Conservation (phyloP, 2,797 vertebrate genomes). For the Malurus leucopterus region DNA sequence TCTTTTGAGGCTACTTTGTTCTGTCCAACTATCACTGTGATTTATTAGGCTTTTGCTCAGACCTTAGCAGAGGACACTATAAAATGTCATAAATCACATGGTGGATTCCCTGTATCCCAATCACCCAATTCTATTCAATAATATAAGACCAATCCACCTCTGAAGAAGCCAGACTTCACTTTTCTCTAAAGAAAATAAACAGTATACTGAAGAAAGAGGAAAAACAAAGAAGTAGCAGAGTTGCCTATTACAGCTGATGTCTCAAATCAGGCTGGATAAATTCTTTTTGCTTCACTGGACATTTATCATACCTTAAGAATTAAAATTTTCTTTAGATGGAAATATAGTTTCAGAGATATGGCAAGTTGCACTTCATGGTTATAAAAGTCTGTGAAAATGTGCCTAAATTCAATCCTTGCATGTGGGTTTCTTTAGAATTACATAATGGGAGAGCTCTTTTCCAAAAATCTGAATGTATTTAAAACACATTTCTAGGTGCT, state of each 20-base stretch:
- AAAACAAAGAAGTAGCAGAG: not conserved
- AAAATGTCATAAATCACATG: not conserved
- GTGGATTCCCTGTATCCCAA: not conserved
- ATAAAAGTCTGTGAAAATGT: not conserved
- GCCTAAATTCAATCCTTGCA: not conserved
- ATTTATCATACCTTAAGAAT: not conserved
- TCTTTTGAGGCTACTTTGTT: not conserved
- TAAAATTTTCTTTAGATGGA: not conserved
- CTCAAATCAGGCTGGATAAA: not conserved
- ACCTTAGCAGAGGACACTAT: not conserved
- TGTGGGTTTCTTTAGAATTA: not conserved
- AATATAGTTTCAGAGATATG: not conserved
- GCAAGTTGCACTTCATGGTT: not conserved
- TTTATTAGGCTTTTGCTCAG: not conserved
- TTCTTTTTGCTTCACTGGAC: not conserved
- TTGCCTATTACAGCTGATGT: not conserved
- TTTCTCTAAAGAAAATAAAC: not conserved
- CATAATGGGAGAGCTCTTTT: not conserved
- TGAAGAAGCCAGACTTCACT: not conserved
- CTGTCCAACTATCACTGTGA: not conserved
- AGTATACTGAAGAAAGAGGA: not conserved
- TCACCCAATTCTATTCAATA: not conserved
- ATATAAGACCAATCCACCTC: not conserved
- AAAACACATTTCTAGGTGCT: not conserved
- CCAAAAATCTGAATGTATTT: not conserved